Conservation (phyloP, 2,113 vertebrate genomes). For the Chionodraco myersi region DNA sequence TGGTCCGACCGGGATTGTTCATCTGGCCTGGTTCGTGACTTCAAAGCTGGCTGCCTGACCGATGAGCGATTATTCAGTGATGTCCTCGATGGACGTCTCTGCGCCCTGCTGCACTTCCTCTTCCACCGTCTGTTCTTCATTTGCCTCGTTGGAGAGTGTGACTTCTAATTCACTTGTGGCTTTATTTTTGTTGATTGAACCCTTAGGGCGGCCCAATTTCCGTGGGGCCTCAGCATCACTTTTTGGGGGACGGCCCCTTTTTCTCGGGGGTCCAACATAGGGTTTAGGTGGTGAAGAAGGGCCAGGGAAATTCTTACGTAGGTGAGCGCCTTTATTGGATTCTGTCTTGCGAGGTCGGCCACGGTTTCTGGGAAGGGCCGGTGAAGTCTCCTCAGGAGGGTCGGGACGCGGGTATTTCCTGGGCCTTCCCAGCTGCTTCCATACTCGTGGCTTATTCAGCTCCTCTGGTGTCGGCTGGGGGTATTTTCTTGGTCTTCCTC, state of each 20-base stretch:
- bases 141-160: background rate
- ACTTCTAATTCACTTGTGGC: background rate
- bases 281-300: background rate
- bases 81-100: background rate
- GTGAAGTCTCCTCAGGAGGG: conserved; percentile 15
- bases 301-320: conserved; percentile 42
- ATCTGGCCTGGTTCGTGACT: conserved; percentile 48
- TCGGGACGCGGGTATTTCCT: conserved; percentile 75
- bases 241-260: conserved; percentile 61
- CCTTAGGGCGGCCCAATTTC: conserved; percentile 72
- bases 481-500: conserved; percentile 77
- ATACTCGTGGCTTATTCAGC: conserved; percentile 69
- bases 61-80: conserved; percentile 3
- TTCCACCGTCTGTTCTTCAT: conserved; percentile 22
- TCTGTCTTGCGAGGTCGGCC: conserved; percentile 77
- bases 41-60: conserved; percentile 48
- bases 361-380: conserved; percentile 49
- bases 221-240: background rate
- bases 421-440: conserved; percentile 80
- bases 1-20: conserved; percentile 37
- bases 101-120: conserved; percentile 18
- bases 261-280: conserved; percentile 47
- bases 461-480: conserved; percentile 60
- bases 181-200: conserved; percentile 56
- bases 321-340: conserved; percentile 67